These are phyloP conservation scores for Trichogramma evanescens DNA, from an alignment of 2,888 invertebrate genomes.

Conservation along the genomic window DNA sequence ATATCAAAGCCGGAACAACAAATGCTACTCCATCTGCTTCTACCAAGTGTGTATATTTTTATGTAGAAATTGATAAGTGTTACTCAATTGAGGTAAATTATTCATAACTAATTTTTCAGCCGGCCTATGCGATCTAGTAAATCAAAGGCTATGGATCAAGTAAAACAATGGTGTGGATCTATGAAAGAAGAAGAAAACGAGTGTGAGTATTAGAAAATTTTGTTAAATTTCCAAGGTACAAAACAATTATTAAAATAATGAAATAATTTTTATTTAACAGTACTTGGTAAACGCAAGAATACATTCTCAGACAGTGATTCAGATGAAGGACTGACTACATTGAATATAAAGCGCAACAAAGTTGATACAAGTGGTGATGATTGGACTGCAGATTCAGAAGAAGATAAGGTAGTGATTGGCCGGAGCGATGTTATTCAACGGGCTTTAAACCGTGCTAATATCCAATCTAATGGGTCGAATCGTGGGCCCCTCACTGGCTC, in stretches of 20 bases:
- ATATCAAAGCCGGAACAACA: conserved; percentile 41
- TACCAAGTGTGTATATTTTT: background rate
- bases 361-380: conserved; percentile 51
- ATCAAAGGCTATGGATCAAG: conserved; percentile 73
- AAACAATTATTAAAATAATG: background rate
- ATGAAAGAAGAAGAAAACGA: conserved; percentile 46
- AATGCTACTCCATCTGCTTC: conserved; percentile 21
- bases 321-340: conserved; percentile 42
- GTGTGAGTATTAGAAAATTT: conserved; percentile 8
- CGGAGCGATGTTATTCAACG: conserved; percentile 44
- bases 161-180: conserved; percentile 76
- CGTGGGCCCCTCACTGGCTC: conserved; percentile 30
- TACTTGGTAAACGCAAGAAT: conserved; percentile 47
- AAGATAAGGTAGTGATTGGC: conserved; percentile 41
- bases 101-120: conserved; percentile 38
- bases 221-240: conserved; percentile 1
- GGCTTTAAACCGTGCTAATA: conserved; percentile 42
- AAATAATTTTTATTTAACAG: conserved; percentile 20
- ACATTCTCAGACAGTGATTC: conserved; percentile 50
- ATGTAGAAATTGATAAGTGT: background rate
- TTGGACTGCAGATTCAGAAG: conserved; percentile 47
- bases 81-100: conserved; percentile 15
- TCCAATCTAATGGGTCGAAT: conserved; percentile 37
- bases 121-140: conserved; percentile 72
- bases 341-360: conserved; percentile 52